These are phyloP conservation scores for Gymnorhina tibicen DNA, from an alignment of 2,113 vertebrate genomes.

Conservation along the genomic window DNA sequence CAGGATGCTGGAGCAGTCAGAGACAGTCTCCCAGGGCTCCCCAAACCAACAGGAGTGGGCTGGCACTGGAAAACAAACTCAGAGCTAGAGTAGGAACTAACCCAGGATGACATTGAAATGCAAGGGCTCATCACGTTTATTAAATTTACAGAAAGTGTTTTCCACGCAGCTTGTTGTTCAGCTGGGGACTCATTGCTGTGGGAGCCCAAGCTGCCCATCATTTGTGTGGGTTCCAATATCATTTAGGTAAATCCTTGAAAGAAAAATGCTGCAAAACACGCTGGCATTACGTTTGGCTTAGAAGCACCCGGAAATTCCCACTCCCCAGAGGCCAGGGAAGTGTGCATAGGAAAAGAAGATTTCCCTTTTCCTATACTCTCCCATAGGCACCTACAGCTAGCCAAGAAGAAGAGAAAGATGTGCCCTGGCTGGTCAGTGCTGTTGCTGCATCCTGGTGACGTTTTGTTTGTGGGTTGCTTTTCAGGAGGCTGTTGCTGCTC, in stretches of 20 bases:
- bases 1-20: background rate
- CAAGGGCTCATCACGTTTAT: background rate
- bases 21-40: background rate
- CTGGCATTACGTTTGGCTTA: background rate
- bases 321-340: background rate
- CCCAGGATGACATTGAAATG: background rate
- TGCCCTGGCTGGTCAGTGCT: background rate
- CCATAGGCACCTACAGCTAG: background rate
- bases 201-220: rapidly evolving
- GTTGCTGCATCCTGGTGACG: rapidly evolving
- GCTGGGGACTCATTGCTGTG: background rate
- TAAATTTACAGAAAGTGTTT: background rate
- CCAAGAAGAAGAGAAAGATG: background rate
- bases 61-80: background rate
- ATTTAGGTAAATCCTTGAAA: background rate
- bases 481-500: background rate
- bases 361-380: background rate
- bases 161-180: background rate
- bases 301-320: background rate
- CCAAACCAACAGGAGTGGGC: background rate
- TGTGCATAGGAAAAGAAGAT: background rate
- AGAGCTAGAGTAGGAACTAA: background rate
- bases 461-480: background rate
- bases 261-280: background rate
- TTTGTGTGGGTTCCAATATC: background rate